Conservation (phyloP, 1,140 invertebrate species). For the Euglossa dilemma region DNA sequence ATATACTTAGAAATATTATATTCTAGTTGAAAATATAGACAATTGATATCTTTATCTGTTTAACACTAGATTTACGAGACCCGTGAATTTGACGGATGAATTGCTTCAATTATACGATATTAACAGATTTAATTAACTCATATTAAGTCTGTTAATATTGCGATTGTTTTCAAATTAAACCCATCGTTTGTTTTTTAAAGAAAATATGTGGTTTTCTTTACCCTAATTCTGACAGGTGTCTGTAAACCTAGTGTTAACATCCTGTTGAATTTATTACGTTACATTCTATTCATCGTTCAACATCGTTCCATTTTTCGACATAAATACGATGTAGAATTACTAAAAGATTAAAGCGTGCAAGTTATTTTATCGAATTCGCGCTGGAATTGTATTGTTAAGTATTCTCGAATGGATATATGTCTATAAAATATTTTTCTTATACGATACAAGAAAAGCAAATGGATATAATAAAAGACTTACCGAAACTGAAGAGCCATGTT, state of each 20-base stretch:
- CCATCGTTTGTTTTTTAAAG: too few relatives aligned
- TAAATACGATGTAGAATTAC: background rate
- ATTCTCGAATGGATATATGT: background rate
- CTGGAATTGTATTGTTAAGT: background rate
- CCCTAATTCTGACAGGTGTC: too few relatives aligned
- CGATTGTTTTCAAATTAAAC: too few relatives aligned
- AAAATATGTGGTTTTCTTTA: too few relatives aligned
- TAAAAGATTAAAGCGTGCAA: background rate
- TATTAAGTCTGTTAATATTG: too few relatives aligned
- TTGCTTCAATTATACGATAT: too few relatives aligned
- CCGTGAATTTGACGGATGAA: too few relatives aligned
- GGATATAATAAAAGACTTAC: constrained; percentile 29
- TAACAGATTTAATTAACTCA: too few relatives aligned
- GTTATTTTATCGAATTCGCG: background rate
- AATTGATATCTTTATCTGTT: background rate
- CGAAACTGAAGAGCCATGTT: background rate
- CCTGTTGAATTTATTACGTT: background rate
- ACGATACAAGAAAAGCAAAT: background rate
- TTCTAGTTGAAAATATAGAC: background rate
- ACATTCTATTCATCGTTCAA: too few relatives aligned
- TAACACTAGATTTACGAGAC: too few relatives aligned
- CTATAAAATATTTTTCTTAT: constrained; percentile 22
- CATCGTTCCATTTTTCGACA: background rate
- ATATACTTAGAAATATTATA: background rate
- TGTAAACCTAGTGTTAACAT: background rate